phyloP scores from a whole-genome alignment of 2,113 vertebrate genomes.

The Tauraco erythrolophus region DNA sequence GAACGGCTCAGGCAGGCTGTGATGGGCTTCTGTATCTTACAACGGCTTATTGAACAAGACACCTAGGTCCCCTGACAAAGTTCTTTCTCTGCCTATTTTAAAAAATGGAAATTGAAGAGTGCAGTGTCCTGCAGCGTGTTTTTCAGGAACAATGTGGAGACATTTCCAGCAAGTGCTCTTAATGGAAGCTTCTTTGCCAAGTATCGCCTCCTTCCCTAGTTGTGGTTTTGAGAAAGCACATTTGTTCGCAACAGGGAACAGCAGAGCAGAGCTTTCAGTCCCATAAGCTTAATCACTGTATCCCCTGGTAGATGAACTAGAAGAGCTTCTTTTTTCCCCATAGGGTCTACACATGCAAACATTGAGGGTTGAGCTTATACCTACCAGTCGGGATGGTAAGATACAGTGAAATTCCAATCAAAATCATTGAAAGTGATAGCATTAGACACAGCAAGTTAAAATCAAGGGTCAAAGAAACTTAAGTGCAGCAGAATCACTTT shows the following conservation, averaged over 20 bases:
- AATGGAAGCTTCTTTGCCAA: constrained; percentile 34
- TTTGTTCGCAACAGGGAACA: not conserved
- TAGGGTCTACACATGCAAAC: not conserved
- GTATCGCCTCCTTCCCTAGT: not conserved
- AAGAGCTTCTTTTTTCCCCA: not conserved
- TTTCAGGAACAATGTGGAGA: constrained; percentile 21
- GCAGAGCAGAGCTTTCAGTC: not conserved
- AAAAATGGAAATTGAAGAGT: not conserved
- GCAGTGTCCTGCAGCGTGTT: not conserved
- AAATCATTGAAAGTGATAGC: not conserved
- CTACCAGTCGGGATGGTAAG: not conserved
- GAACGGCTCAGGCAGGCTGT: not conserved
- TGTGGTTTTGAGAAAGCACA: constrained; percentile 34
- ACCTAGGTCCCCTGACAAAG: not conserved
- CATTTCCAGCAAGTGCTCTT: constrained; percentile 56
- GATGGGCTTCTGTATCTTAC: not conserved
- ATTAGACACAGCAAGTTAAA: not conserved
- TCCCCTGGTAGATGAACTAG: not conserved
- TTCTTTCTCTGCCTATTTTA: not conserved
- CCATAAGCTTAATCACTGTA: not conserved
- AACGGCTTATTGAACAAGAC: not conserved
- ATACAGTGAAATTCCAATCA: not conserved
- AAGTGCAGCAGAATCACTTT: not conserved
- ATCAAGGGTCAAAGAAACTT: not conserved
- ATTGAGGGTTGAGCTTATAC: not conserved